A percentile compares a stretch with the other conserved stretches of the same genome.
These are phyloP conservation scores for Chiroxiphia lanceolata DNA, from an alignment of 2,797 vertebrate genomes.

Conservation along the genomic window DNA sequence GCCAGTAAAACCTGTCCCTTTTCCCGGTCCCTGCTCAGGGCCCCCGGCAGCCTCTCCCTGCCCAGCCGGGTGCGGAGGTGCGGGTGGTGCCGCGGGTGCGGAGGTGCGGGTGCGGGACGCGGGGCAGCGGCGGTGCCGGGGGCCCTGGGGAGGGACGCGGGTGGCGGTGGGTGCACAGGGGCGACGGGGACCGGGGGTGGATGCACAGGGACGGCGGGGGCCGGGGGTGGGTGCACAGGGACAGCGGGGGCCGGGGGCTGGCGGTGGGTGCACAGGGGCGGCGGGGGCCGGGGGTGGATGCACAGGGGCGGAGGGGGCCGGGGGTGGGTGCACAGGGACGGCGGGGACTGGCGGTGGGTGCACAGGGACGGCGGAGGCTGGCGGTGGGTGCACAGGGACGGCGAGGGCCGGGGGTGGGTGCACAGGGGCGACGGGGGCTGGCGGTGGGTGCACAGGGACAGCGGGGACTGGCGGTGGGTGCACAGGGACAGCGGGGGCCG, in stretches of 20 bases:
- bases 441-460: background rate
- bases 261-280: background rate
- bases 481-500: background rate
- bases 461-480: background rate
- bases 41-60: background rate
- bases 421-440: background rate
- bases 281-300: background rate
- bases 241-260: background rate
- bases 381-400: fast-evolving
- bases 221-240: background rate
- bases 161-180: background rate
- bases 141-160: background rate
- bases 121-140: background rate
- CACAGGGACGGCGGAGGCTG: background rate
- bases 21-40: background rate
- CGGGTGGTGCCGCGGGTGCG: background rate
- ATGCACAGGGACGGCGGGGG: too few relatives aligned
- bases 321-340: too few relatives aligned
- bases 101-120: fast-evolving
- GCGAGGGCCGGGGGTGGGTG: background rate
- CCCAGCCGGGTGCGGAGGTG: background rate
- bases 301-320: too few relatives aligned
- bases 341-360: background rate
- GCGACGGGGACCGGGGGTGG: background rate
- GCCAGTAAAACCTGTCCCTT: background rate